Base-by-base conservation (phyloP, 1,140 invertebrate species). In the Lasioglossum albipes region DNA sequence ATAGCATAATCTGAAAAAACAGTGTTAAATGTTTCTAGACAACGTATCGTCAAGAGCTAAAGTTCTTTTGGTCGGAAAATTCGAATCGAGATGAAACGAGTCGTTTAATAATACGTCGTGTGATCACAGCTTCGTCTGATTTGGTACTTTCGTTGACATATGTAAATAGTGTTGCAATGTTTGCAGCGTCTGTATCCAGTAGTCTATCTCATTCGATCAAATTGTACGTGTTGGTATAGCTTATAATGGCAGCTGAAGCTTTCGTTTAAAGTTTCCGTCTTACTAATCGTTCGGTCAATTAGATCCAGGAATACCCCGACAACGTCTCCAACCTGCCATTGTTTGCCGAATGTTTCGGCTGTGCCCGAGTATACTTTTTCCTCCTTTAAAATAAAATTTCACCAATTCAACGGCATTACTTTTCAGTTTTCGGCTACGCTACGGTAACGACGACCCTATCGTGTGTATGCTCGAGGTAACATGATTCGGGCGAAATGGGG, bases 271-370 rank as follows among this genome's bases (percentile, higher is more conserved):
- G 83, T 91, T 91, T 93, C 90, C 89, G 90, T 95, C 96, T 97
- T 97, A 98, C 97, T 98, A 95, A 99, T 98, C 90, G 98, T 99
- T 92, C 97, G 96, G 95, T 99, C 98, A 95, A 98, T 97, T 91
- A 99, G 95, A 95, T 99, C 98, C 93, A 99, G 96, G 95, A 98
- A 98, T 89, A 98, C 98, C 83, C 98, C 98, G 90, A 99, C 97
- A 92, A 98, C 97, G 94, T 99, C 98, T 90, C 97, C 97, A 90
- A 97, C 96, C 93, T 97, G 96, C 97, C 98, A 99, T 94, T 97
- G 97, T 94, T 98, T 98, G 91, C 98, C 98, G 94, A 98, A 99
- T 78, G 97, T 96, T 94, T 99, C 98, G 91, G 95, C 95, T 88
- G 95, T 95, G 93, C 97, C 97, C 93, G 95, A 96, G 95, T 96